Base-by-base conservation (phyloP, 2,888 invertebrate species). In the Drosophila robusta region DNA sequence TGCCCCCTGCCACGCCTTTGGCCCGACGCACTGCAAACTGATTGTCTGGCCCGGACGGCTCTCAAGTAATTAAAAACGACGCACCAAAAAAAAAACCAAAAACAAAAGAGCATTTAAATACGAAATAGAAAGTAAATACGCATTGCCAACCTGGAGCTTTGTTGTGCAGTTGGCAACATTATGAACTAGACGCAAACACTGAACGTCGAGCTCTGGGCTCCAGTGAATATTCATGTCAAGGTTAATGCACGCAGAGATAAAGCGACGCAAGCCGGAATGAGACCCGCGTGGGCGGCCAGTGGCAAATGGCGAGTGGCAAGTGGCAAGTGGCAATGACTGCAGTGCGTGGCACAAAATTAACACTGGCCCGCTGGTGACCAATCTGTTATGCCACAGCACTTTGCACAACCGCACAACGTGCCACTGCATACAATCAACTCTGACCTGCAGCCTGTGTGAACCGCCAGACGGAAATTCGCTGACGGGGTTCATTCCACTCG, bases 391-490 rank as follows among this genome's bases (percentile, higher is more conserved):
- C 54, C 71, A 65, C 45, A 56, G 47, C 49, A 36, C 29, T 58
- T 38, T 18, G 32, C 22, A 47, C 36, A 67, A 49, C 70, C 72
- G 46, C 70, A 46, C 55, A 42, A 66, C 80, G 56, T 70, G 77
- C 77, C 71, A 66, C 62, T 70, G 82, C 82, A 85, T 82, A 79
- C 85, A 83, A 70, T 87, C 77, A 87, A 85, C 87, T 84, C 86
- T 85, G 87, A 87, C 77, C 87, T 66, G 44, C 63, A 36, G 26
- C 14, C 18, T 38, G 22, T 18, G 44, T 18, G 44, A 22, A 36
- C 36, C 29, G 63, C 51, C 75, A 70, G 70, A 84, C 69, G 85
- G 74, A 87, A 78, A 70, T 63, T 72, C 61, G 22, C 44, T 41
- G 26, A 8, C 11, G 38, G 51, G 45, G 87, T 81, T 83, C 87